Conservation (phyloP, 2,888 invertebrate genomes). For the Deroplatys truncata region DNA sequence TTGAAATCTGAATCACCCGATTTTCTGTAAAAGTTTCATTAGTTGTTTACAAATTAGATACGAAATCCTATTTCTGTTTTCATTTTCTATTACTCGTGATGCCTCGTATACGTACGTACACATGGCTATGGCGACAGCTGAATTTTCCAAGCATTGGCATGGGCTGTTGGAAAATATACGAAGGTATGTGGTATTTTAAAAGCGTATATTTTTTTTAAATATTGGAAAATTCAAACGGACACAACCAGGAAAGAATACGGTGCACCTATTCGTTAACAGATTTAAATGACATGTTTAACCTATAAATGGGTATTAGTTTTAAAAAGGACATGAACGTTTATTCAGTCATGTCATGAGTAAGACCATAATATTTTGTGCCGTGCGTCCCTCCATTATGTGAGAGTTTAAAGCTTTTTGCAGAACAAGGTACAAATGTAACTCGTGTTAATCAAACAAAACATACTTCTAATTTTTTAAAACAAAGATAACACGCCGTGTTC, state of each 20-base stretch:
- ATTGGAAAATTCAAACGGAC: too few species aligned
- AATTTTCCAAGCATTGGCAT: too few species aligned
- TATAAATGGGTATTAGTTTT: not conserved
- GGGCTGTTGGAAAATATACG: too few species aligned
- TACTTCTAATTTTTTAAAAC: not conserved
- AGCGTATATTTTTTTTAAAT: too few species aligned
- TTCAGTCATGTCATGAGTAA: not conserved
- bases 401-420: not conserved
- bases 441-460: not conserved
- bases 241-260: not conserved
- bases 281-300: not conserved
- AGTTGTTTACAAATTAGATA: too few species aligned
- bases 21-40: too few species aligned
- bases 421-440: not conserved
- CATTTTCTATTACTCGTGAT: too few species aligned
- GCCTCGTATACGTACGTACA: too few species aligned
- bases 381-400: not conserved
- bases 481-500: not conserved
- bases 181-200: too few species aligned
- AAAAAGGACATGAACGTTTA: not conserved
- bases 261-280: not conserved
- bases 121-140: too few species aligned
- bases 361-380: not conserved
- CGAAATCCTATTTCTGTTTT: too few species aligned
- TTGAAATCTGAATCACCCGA: too few species aligned